Evolutionary conservation across 2,888 invertebrate genomes (phyloP).

Genomic region (Siphlonurus alternatus): DNA sequence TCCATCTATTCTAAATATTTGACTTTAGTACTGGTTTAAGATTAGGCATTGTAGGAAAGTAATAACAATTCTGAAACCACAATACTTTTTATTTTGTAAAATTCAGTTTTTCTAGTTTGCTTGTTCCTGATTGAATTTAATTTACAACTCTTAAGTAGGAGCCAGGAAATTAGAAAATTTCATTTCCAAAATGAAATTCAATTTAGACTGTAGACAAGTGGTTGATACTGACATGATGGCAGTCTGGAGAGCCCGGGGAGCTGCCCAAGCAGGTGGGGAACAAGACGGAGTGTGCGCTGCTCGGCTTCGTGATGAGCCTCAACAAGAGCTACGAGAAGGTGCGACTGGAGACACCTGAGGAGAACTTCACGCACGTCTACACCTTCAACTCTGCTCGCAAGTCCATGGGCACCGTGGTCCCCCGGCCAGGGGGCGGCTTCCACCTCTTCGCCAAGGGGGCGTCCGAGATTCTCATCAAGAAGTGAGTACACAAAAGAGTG

Average conservation of each 20-base stretch:
- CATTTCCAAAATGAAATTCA: too few species aligned
- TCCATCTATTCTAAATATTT: too few species aligned
- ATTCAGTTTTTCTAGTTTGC: too few species aligned
- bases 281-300: constrained; percentile 47
- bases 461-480: constrained; percentile 42
- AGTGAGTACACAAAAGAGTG: constrained; percentile 28
- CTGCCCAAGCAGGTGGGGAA: constrained; percentile 41
- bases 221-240: too few species aligned
- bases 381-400: constrained; percentile 50
- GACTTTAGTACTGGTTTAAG: too few species aligned
- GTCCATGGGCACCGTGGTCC: constrained; percentile 44
- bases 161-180: too few species aligned
- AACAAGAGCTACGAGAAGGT: constrained; percentile 37
- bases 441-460: constrained; percentile 44
- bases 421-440: constrained; percentile 28
- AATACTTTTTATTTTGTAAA: too few species aligned
- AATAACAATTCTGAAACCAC: too few species aligned
- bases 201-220: too few species aligned
- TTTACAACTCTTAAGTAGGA: too few species aligned
- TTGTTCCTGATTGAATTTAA: too few species aligned
- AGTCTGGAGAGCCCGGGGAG: constrained; percentile 27
- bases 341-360: constrained; percentile 35
- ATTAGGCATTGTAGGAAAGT: too few species aligned
- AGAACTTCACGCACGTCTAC: constrained; percentile 31
- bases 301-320: constrained; percentile 39